Conservation (phyloP, 2,888 invertebrate genomes). For the Alentia gelatinosa region DNA sequence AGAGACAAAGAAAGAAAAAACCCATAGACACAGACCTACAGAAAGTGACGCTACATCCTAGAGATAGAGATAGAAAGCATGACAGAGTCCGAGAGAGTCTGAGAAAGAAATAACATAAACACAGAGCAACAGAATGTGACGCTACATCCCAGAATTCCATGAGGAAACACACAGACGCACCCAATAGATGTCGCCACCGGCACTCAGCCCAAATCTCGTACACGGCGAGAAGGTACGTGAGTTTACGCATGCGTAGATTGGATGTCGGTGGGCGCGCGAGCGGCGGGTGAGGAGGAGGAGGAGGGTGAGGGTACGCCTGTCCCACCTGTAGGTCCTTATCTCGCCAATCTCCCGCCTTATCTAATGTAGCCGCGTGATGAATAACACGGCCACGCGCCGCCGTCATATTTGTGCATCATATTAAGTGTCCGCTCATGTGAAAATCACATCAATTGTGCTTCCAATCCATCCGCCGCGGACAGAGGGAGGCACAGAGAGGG, state of each 20-base stretch:
- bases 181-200: not conserved
- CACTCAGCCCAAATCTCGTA: not conserved
- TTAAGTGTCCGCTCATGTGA: constrained; percentile 32
- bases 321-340: not conserved
- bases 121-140: not conserved
- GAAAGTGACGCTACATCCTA: too few relatives aligned
- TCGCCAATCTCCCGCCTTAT: not conserved
- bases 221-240: not conserved
- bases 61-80: not conserved
- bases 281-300: not conserved
- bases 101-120: not conserved
- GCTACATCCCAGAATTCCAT: not conserved
- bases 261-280: not conserved
- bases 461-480: not conserved
- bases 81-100: not conserved
- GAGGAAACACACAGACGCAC: not conserved
- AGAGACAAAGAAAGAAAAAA: not conserved
- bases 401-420: constrained; percentile 8
- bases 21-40: not conserved
- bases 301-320: not conserved
- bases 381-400: not conserved
- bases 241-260: not conserved
- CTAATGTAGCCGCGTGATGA: not conserved
- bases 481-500: not conserved
- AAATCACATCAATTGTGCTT: constrained; percentile 33